These are phyloP conservation scores for Xiphophorus maculatus DNA, from an alignment of 2,113 vertebrate species.

Conservation along the genomic window DNA sequence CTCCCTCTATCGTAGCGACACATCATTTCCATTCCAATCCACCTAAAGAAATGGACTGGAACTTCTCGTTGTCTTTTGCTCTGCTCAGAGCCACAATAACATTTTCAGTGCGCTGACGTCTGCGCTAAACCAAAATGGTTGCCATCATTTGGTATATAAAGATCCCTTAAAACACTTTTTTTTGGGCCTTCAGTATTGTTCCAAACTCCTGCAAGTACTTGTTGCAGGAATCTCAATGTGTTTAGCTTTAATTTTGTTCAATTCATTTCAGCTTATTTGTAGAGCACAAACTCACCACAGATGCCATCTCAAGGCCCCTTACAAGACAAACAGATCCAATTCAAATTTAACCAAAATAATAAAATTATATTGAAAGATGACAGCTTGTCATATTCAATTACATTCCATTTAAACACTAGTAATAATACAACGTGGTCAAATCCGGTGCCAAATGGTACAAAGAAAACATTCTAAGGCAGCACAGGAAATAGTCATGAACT, in stretches of 20 bases:
- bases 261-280: neutral
- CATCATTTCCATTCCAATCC: slow-evolving; percentile 79
- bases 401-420: neutral
- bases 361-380: neutral
- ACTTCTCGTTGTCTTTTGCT: slow-evolving; percentile 45
- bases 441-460: neutral
- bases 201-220: slow-evolving; percentile 17
- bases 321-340: neutral
- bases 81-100: slow-evolving; percentile 58
- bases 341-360: neutral
- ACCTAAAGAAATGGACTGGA: slow-evolving; percentile 79
- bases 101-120: slow-evolving; percentile 66
- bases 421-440: neutral
- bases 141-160: slow-evolving; percentile 63
- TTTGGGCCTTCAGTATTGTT: slow-evolving; percentile 51
- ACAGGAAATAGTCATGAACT: neutral
- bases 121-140: slow-evolving; percentile 58
- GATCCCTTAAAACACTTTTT: slow-evolving; percentile 46
- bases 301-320: neutral
- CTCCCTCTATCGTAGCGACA: slow-evolving; percentile 70
- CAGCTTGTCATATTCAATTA: neutral
- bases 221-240: slow-evolving; percentile 12
- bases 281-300: neutral
- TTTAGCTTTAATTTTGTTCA: neutral
- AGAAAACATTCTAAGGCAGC: neutral